These are phyloP conservation scores for Epinotia demarniana DNA, from an alignment of 2,888 invertebrate species.

Conservation along the genomic window DNA sequence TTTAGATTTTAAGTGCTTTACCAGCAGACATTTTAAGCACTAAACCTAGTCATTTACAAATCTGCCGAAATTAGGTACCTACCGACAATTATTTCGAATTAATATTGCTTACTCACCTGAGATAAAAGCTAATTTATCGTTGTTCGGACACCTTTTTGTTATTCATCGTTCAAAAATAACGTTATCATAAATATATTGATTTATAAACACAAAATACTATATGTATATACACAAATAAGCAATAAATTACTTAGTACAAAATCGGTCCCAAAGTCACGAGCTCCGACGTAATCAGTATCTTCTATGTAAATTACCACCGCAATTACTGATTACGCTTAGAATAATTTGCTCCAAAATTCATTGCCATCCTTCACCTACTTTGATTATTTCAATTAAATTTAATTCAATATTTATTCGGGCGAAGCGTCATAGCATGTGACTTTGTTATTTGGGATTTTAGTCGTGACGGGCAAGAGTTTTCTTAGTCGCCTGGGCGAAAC, in stretches of 20 bases:
- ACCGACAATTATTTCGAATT: no score
- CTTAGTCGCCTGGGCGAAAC: neutral
- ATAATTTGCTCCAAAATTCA: constrained; percentile 38
- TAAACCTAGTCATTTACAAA: no score
- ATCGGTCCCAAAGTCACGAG: constrained; percentile 3
- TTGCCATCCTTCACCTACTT: constrained; percentile 60
- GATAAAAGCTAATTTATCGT: no score
- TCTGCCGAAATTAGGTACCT: no score
- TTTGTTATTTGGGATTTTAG: constrained; percentile 56
- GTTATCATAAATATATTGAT: no score
- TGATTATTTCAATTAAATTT: constrained; percentile 57
- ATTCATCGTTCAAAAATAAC: no score
- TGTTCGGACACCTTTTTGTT: no score
- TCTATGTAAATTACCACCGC: constrained; percentile 30
- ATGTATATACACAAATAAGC: neutral
- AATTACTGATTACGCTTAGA: constrained; percentile 25
- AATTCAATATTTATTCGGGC: constrained; percentile 61
- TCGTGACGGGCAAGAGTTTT: constrained; percentile 49
- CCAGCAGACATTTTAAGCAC: no score
- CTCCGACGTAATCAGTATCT: constrained; percentile 16
- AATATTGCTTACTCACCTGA: no score
- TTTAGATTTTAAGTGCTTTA: no score
- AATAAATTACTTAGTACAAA: neutral
- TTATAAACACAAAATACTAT: no score
- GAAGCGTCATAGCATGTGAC: constrained; percentile 74